Percentiles rank a stretch among this genome's conserved stretches.
These are phyloP conservation scores for Acrocyrtus sp. DNA, from an alignment of 2,888 invertebrate species.

Conservation along the genomic window DNA sequence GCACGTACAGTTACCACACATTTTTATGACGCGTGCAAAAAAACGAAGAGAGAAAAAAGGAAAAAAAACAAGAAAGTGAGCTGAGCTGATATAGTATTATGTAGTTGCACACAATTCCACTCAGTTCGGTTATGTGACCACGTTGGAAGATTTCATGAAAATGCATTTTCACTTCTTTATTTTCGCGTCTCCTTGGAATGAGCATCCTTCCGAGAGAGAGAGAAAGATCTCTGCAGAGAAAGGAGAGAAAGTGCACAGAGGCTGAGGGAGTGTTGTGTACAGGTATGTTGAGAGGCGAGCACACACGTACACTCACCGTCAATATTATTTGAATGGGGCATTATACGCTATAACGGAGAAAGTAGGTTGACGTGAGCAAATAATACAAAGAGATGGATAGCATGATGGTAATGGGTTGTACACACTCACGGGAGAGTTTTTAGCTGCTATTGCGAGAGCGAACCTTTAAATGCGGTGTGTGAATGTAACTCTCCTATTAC, in stretches of 20 bases:
- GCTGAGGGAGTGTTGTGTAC: not conserved
- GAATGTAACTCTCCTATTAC: not conserved
- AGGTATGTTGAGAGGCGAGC: not conserved
- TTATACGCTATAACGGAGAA: conserved; percentile 8
- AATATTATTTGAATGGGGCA: not conserved
- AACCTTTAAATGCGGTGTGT: not conserved
- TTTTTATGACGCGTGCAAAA: conserved; percentile 37
- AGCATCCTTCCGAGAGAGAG: too few species aligned
- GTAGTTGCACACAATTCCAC: not conserved
- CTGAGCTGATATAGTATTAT: too few species aligned
- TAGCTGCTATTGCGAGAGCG: conserved; percentile 2
- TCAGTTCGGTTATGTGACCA: not conserved
- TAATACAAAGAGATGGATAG: conserved; percentile 47
- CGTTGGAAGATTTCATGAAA: conserved; percentile 4
- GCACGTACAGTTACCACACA: conserved; percentile 35
- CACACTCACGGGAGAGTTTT: conserved; percentile 31
- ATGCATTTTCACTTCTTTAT: conserved; percentile 27
- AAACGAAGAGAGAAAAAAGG: not conserved
- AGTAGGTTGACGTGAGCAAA: conserved; percentile 48
- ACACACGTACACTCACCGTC: not conserved
- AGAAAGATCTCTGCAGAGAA: not conserved
- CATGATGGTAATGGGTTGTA: conserved; percentile 41
- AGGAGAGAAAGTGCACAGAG: not conserved
- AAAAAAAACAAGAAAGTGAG: too few species aligned
- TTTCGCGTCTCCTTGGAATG: not conserved